These are phyloP conservation scores for Salminus brasiliensis DNA, from an alignment of 2,113 vertebrate genomes.

Conservation along the genomic window DNA sequence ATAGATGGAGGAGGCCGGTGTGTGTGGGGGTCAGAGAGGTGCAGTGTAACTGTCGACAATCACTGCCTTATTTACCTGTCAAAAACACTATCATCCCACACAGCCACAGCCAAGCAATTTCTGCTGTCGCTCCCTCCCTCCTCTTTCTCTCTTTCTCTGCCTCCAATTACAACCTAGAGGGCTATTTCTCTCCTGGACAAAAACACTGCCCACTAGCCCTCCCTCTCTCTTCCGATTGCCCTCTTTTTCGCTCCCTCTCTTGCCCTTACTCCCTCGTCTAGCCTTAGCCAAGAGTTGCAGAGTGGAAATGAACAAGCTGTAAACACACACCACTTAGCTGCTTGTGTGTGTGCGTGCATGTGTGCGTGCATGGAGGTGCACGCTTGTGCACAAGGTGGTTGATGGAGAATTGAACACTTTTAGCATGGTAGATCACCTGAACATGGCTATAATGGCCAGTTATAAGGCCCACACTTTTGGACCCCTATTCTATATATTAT, in stretches of 20 bases:
- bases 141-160: slow-evolving; percentile 74
- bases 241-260: slow-evolving; percentile 65
- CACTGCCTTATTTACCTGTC: slow-evolving; percentile 88
- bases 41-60: slow-evolving; percentile 88
- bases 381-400: slow-evolving; percentile 41
- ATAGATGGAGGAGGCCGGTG: slow-evolving; percentile 82
- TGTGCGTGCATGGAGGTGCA: slow-evolving; percentile 58
- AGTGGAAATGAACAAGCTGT: slow-evolving; percentile 87
- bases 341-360: slow-evolving; percentile 71
- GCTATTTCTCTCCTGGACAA: slow-evolving; percentile 85
- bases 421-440: slow-evolving; percentile 33
- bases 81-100: slow-evolving; percentile 88
- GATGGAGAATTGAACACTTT: slow-evolving; percentile 27
- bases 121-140: slow-evolving; percentile 82
- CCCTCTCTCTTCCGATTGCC: slow-evolving; percentile 77
- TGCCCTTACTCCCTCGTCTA: slow-evolving; percentile 68
- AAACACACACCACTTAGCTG: slow-evolving; percentile 83
- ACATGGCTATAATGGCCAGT: neutral
- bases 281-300: slow-evolving; percentile 80
- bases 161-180: slow-evolving; percentile 85
- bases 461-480: slow-evolving; percentile 1
- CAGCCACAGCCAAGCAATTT: slow-evolving; percentile 83
- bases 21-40: slow-evolving; percentile 80
- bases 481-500: too few species aligned
- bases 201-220: slow-evolving; percentile 78